Evolutionary conservation across 2,797 vertebrate species (phyloP).

Genomic region (Buphagus erythrorhynchus): DNA sequence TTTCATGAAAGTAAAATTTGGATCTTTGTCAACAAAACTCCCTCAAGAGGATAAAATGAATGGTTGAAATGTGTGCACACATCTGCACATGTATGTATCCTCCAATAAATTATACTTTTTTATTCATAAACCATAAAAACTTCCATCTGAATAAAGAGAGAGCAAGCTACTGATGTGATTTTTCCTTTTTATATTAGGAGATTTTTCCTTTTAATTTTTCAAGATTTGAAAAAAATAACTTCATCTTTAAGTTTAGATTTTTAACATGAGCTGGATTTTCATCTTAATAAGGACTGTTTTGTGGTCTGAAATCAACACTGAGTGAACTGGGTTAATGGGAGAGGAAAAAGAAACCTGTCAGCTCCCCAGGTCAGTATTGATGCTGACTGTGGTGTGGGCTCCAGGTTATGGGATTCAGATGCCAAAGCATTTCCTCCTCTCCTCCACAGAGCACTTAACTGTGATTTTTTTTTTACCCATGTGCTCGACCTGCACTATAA

Average conservation of each 20-base stretch:
- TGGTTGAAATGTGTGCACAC: background rate
- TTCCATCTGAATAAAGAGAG: background rate
- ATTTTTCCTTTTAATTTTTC: background rate
- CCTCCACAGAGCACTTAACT: background rate
- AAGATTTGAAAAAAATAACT: background rate
- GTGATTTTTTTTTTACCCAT: background rate
- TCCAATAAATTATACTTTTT: background rate
- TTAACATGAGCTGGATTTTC: background rate
- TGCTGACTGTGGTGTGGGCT: background rate
- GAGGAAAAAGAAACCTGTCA: background rate
- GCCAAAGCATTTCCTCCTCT: background rate
- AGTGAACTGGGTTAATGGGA: background rate
- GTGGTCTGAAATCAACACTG: background rate
- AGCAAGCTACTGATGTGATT: accelerated
- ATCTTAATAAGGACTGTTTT: background rate
- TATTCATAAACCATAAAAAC: background rate
- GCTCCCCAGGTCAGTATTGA: background rate
- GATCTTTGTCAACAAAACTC: background rate
- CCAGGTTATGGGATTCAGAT: background rate
- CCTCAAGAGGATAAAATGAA: background rate
- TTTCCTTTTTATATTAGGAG: background rate
- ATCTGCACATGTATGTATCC: background rate
- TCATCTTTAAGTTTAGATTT: background rate
- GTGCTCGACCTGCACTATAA: accelerated
- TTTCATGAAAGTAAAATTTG: background rate